Conservation (phyloP, 2,113 vertebrate genomes). For the Axis porcinus region DNA sequence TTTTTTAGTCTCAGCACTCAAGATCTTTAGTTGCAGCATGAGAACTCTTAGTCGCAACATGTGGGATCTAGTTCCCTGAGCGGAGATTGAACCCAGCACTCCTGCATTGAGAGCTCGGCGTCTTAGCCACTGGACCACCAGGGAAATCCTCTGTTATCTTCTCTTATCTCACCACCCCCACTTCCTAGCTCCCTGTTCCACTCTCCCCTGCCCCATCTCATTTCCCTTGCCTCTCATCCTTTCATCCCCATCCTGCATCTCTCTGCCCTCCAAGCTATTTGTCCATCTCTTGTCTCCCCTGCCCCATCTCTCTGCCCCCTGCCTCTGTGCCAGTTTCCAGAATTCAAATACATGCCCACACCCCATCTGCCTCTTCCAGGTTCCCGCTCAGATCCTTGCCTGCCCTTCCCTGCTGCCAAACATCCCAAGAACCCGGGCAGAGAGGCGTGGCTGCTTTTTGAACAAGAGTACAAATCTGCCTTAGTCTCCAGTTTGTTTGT, state of each 20-base stretch:
- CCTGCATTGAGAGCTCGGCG: not conserved
- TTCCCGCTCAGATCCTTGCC: not conserved
- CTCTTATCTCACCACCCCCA: not conserved
- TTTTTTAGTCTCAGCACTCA: not conserved
- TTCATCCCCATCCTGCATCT: not conserved
- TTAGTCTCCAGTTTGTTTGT: slow-evolving; percentile 78
- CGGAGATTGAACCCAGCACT: not conserved
- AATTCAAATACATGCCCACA: not conserved
- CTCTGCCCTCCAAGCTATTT: not conserved
- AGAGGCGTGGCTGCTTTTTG: slow-evolving; percentile 52
- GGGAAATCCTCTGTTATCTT: not conserved
- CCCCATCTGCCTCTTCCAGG: not conserved
- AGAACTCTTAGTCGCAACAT: not conserved
- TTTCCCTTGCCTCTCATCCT: not conserved
- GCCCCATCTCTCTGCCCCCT: not conserved
- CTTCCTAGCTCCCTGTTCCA: not conserved
- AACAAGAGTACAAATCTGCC: slow-evolving; percentile 54
- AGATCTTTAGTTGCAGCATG: not conserved
- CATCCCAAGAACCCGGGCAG: not conserved
- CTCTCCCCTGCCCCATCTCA: not conserved
- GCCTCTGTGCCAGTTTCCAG: not conserved
- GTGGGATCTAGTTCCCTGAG: not conserved
- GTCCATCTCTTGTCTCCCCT: not conserved
- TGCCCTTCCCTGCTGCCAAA: not conserved
- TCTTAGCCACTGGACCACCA: not conserved